These are phyloP conservation scores for Salvelinus namaycush DNA, from an alignment of 2,113 vertebrate genomes.

Conservation along the genomic window DNA sequence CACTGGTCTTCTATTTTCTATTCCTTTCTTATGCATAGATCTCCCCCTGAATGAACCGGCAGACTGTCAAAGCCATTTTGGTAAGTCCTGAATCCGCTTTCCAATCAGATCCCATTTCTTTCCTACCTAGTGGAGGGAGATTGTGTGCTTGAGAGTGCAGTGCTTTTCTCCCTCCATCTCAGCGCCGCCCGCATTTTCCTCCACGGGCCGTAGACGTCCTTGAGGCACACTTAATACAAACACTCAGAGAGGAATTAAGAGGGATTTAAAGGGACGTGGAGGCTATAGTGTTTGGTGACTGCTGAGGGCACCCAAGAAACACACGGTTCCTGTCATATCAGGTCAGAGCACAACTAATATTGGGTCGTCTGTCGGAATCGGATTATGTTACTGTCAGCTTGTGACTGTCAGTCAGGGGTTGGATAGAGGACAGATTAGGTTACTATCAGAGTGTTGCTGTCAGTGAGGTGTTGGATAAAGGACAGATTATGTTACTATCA, in stretches of 20 bases:
- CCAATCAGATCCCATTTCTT: constrained; percentile 65
- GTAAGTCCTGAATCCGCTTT: constrained; percentile 58
- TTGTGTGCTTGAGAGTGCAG: constrained; percentile 16
- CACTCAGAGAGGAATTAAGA: constrained; percentile 45
- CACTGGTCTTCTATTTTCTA: constrained; percentile 1
- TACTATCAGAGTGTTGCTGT: constrained; percentile 51
- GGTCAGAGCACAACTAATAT: neutral
- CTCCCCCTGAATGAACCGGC: constrained; percentile 37
- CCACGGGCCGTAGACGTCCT: constrained; percentile 21
- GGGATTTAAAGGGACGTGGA: constrained; percentile 31
- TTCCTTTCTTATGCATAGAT: neutral
- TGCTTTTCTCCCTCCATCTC: constrained; percentile 14
- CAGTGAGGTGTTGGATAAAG: neutral
- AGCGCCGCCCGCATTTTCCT: neutral
- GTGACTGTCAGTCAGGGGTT: neutral
- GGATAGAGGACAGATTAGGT: neutral
- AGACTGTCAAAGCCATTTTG: constrained; percentile 48
- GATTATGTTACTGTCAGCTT: constrained; percentile 33
- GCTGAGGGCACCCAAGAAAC: neutral
- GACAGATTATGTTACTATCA: constrained; percentile 43
- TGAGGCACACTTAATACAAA: constrained; percentile 45
- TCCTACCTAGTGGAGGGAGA: constrained; percentile 35
- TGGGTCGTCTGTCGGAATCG: neutral
- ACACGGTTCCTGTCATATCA: neutral
- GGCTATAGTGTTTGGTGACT: constrained; percentile 7